Conservation (phyloP, 2,888 invertebrate species). For the Cantharis nigra region DNA sequence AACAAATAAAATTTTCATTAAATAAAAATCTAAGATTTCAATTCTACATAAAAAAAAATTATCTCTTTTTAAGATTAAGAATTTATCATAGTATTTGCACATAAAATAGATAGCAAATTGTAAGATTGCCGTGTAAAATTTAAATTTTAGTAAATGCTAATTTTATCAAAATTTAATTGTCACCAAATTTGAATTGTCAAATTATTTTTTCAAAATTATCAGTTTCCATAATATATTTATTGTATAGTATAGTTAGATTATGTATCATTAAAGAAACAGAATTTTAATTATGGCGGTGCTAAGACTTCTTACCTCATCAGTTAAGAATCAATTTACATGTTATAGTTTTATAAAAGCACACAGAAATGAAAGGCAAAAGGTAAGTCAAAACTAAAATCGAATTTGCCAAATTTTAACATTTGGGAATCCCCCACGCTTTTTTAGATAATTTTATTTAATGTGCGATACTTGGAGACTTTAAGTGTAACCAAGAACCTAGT, state of each 20-base stretch:
- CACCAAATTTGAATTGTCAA: neutral
- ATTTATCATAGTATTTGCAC: too few relatives aligned
- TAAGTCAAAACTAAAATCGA: neutral
- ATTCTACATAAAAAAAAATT: too few relatives aligned
- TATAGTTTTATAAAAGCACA: neutral
- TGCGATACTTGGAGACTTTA: neutral
- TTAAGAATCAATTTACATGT: neutral
- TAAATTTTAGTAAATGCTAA: neutral
- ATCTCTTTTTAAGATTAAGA: too few relatives aligned
- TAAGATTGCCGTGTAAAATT: neutral
- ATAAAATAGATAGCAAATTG: too few relatives aligned
- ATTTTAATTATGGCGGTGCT: neutral
- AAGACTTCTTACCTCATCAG: neutral
- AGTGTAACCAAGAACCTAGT: neutral
- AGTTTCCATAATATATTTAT: neutral
- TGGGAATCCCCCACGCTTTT: neutral
- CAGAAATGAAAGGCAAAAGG: neutral
- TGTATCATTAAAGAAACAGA: neutral
- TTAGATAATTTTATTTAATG: neutral
- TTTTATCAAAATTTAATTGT: neutral
- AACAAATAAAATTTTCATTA: too few relatives aligned
- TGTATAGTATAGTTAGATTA: neutral
- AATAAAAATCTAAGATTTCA: too few relatives aligned
- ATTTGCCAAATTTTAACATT: neutral
- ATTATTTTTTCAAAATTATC: neutral